These are phyloP conservation scores for Cygnus olor DNA, from an alignment of 2,797 vertebrate genomes.

Conservation along the genomic window DNA sequence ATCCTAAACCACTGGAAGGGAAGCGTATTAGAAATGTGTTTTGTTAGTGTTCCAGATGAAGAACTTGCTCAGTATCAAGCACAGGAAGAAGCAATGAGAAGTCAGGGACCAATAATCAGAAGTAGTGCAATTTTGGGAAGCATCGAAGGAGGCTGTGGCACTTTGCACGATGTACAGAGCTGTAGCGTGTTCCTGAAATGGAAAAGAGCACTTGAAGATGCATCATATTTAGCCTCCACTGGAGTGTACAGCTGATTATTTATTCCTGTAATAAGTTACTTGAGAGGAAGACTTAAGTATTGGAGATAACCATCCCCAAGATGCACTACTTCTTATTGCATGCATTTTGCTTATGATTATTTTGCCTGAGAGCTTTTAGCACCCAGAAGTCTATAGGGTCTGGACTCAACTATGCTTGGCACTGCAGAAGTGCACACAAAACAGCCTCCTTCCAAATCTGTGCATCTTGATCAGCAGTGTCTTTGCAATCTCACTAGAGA, in stretches of 20 bases:
- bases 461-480: neutral
- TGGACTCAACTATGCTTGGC: accelerated
- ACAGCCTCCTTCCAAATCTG: neutral
- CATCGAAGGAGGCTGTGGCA: neutral
- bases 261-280: neutral
- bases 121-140: neutral
- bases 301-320: accelerated
- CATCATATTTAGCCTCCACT: accelerated
- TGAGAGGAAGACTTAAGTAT: accelerated
- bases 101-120: accelerated
- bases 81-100: neutral
- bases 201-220: neutral
- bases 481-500: neutral
- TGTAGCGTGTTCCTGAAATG: neutral
- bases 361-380: neutral
- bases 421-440: neutral
- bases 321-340: accelerated
- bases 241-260: neutral
- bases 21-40: accelerated
- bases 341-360: accelerated
- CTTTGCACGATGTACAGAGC: accelerated
- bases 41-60: neutral
- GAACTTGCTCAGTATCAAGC: neutral
- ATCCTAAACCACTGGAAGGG: neutral
- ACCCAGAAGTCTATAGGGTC: neutral